A percentile compares a stretch with the other conserved stretches of the same genome.
phyloP scores from a whole-genome alignment of 2,113 vertebrate genomes.

The Mixornis gularis region DNA sequence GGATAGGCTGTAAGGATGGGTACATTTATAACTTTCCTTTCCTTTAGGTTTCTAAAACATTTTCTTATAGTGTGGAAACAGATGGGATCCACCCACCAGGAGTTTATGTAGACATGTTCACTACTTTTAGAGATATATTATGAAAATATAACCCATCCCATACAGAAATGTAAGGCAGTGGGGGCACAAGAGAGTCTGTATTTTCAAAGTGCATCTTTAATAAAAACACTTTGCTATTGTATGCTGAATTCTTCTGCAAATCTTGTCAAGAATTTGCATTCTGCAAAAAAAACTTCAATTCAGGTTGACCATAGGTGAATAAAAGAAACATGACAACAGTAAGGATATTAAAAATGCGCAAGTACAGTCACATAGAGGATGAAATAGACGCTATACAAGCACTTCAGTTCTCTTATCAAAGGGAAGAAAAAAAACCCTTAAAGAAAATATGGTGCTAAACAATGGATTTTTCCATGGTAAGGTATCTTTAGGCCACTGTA shows the following conservation, averaged over 20 bases:
- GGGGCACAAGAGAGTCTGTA: neutral
- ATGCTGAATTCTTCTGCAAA: neutral
- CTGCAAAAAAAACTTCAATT: neutral
- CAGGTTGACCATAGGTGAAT: neutral
- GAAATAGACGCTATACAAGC: neutral
- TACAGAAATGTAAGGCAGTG: neutral
- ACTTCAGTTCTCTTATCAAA: neutral
- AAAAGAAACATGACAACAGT: neutral
- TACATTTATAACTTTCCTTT: neutral
- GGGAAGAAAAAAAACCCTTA: neutral
- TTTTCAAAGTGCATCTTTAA: neutral
- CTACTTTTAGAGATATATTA: neutral
- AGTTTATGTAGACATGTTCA: neutral
- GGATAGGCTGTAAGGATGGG: neutral
- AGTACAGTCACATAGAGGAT: neutral
- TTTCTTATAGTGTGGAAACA: neutral
- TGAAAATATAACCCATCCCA: neutral
- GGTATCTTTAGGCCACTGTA: neutral
- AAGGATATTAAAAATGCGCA: neutral
- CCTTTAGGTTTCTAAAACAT: neutral
- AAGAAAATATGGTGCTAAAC: neutral
- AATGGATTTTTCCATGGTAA: neutral
- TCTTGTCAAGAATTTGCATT: neutral
- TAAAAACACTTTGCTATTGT: neutral
- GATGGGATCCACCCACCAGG: constrained; percentile 21